Evolutionary conservation across 2,888 invertebrate genomes (phyloP).

Genomic region (Drosophila eohydei): DNA sequence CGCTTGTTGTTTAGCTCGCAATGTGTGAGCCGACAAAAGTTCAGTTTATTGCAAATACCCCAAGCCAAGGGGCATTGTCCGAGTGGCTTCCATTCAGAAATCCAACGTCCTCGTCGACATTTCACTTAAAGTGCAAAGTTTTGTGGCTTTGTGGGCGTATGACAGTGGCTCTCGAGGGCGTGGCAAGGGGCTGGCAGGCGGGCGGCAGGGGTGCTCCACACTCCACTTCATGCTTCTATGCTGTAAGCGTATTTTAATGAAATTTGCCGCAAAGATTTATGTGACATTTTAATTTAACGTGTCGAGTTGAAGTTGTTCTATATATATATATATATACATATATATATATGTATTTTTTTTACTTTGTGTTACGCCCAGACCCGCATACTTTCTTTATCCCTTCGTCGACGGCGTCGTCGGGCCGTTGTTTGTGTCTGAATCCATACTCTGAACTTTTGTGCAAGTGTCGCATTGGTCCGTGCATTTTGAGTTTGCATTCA

Average conservation of each 20-base stretch:
- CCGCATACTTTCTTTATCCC: slow-evolving; percentile 16
- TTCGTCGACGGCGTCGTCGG: slow-evolving; percentile 20
- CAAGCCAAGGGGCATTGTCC: slow-evolving; percentile 36
- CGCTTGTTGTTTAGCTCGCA: slow-evolving; percentile 15
- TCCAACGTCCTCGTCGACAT: slow-evolving; percentile 48
- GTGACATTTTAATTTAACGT: slow-evolving; percentile 83
- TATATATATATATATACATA: background rate
- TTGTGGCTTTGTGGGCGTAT: slow-evolving; percentile 56
- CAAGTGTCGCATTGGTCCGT: slow-evolving; percentile 67
- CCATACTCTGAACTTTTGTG: slow-evolving; percentile 60
- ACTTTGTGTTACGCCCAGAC: slow-evolving; percentile 24
- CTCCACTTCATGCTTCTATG: slow-evolving; percentile 55
- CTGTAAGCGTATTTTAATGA: slow-evolving; percentile 83
- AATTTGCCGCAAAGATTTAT: slow-evolving; percentile 83
- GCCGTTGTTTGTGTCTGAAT: slow-evolving; percentile 58
- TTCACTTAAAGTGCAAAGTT: slow-evolving; percentile 67
- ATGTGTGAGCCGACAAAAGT: slow-evolving; percentile 12
- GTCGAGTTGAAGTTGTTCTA: slow-evolving; percentile 74
- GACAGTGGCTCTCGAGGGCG: slow-evolving; percentile 24
- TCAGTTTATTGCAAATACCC: slow-evolving; percentile 30
- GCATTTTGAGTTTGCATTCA: slow-evolving; percentile 48
- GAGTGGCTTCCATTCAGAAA: slow-evolving; percentile 40
- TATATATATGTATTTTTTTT: slow-evolving; percentile 32
- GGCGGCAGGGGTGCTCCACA: background rate
- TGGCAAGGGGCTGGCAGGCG: no score